phyloP scores from a whole-genome alignment of 2,113 vertebrate genomes.

The Guaruba guarouba region DNA sequence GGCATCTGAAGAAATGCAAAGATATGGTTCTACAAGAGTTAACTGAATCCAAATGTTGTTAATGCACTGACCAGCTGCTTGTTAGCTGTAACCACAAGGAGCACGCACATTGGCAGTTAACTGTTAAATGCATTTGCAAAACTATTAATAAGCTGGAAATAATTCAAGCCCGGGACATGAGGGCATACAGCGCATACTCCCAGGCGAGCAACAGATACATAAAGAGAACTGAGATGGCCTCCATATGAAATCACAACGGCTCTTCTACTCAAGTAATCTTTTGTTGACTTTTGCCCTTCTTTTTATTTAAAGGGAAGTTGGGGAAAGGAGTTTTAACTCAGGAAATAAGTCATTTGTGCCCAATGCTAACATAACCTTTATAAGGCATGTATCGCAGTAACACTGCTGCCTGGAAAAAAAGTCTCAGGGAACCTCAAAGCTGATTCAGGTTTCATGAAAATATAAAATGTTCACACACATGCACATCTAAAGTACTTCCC shows the following conservation, averaged over 20 bases:
- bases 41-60: background rate
- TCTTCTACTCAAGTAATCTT: conserved; percentile 6
- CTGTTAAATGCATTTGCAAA: conserved; percentile 33
- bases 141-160: conserved; percentile 44
- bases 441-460: conserved; percentile 6
- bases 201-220: background rate
- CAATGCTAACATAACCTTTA: background rate
- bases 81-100: conserved; percentile 24
- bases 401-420: background rate
- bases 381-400: background rate
- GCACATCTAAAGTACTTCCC: background rate
- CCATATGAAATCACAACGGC: background rate
- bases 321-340: background rate
- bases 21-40: conserved; percentile 17
- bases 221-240: background rate
- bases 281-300: background rate
- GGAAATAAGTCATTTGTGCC: conserved; percentile 19
- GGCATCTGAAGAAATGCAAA: background rate
- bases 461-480: background rate
- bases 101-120: background rate
- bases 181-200: background rate
- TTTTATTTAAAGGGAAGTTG: background rate
- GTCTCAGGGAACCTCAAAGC: background rate
- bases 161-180: background rate
- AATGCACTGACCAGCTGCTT: conserved; percentile 49